Evolutionary conservation across 2,797 vertebrate genomes (phyloP).

Genomic region (Crenuchus spilurus): DNA sequence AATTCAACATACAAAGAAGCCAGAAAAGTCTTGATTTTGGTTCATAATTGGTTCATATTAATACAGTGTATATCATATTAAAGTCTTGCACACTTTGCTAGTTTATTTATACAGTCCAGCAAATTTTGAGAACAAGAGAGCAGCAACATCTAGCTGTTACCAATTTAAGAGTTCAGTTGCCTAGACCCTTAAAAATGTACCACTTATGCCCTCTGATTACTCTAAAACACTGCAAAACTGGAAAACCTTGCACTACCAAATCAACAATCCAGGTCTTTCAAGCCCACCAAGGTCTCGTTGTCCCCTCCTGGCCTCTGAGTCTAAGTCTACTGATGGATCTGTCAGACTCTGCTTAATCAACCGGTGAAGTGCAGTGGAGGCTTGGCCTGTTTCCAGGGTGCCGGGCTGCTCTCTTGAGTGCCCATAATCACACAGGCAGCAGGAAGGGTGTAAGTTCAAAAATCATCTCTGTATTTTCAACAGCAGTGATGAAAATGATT

Average conservation of each 20-base stretch:
- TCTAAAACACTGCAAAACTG: not conserved
- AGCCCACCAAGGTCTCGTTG: not conserved
- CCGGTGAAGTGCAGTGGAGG: slow-evolving; percentile 4
- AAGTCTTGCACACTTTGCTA: too few relatives aligned
- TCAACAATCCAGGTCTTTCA: not conserved
- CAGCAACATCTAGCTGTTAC: not conserved
- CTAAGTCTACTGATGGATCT: slow-evolving; percentile 36
- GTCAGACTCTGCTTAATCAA: slow-evolving; percentile 46
- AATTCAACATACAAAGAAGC: too few relatives aligned
- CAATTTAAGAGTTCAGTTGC: too few relatives aligned
- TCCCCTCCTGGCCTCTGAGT: not conserved
- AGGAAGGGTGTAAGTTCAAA: not conserved
- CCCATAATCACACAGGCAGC: not conserved
- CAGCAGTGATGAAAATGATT: not conserved
- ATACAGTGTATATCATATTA: too few relatives aligned
- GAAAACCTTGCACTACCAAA: not conserved
- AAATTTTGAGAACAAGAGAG: not conserved
- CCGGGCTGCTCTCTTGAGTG: not conserved
- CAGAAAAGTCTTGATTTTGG: too few relatives aligned
- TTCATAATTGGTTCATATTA: too few relatives aligned
- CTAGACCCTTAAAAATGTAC: too few relatives aligned
- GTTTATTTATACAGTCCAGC: too few relatives aligned
- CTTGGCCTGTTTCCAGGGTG: not conserved
- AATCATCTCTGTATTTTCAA: not conserved
- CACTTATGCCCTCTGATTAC: not conserved